A percentile compares a stretch with the other conserved stretches of the same genome.
Conservation (phyloP, 2,888 invertebrate species). For the Arrhopalites spinosus region DNA sequence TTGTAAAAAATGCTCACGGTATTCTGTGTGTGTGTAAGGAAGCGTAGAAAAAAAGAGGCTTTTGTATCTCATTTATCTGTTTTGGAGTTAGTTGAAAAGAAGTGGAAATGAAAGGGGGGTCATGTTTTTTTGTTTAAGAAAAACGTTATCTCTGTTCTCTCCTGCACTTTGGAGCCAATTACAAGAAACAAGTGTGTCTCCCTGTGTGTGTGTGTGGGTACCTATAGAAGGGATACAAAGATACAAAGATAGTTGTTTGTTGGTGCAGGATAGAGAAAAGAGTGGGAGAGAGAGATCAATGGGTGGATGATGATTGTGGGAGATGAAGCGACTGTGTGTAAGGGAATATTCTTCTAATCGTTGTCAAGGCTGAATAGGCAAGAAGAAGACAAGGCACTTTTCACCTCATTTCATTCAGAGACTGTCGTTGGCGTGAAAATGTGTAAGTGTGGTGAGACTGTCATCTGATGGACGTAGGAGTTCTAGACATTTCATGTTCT, state of each 20-base stretch:
- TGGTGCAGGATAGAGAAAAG: neutral
- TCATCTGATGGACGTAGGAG: neutral
- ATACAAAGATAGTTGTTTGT: neutral
- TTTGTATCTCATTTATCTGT: constrained; percentile 41
- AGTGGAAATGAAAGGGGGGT: constrained; percentile 23
- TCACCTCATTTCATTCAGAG: constrained; percentile 13
- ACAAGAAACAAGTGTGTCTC: constrained; percentile 39
- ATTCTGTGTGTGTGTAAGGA: constrained; percentile 1
- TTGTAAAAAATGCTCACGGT: no score
- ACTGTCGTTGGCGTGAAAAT: constrained; percentile 2
- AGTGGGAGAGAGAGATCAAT: constrained; percentile 48
- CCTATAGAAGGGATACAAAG: no score
- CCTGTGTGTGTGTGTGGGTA: neutral
- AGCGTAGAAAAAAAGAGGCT: constrained; percentile 22
- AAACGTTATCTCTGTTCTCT: constrained; percentile 55
- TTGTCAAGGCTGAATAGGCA: neutral
- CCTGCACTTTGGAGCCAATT: constrained; percentile 56
- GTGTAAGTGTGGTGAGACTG: neutral
- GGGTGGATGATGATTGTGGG: constrained; percentile 12
- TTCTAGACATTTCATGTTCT: constrained; percentile 14
- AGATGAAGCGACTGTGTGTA: neutral
- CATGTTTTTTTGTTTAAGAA: constrained; percentile 2
- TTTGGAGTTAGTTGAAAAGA: constrained; percentile 34
- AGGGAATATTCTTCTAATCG: constrained; percentile 35
- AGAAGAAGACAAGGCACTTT: no score